phyloP scores from a whole-genome alignment of 2,888 invertebrate species.

The Aleiodes alternator region DNA sequence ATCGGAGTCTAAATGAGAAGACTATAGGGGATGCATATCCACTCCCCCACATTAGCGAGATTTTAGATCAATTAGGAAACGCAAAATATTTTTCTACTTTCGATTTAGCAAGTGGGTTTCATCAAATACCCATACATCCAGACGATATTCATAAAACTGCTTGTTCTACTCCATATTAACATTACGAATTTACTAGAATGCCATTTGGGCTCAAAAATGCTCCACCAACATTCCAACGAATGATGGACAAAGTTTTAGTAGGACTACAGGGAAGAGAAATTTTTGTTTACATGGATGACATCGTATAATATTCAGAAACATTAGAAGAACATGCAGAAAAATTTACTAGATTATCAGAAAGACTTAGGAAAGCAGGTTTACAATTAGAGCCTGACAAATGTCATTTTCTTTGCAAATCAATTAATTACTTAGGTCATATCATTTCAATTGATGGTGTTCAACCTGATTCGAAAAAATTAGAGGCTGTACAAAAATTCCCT shows the following conservation, averaged over 20 bases:
- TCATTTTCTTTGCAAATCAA: conserved; percentile 37
- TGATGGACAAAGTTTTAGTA: conserved; percentile 68
- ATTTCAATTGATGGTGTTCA: too few species aligned
- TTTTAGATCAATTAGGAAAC: conserved; percentile 45
- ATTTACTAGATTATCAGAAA: conserved; percentile 16
- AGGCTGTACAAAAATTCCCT: too few species aligned
- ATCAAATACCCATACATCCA: conserved; percentile 59
- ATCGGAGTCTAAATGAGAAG: conserved; percentile 46
- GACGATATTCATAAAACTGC: conserved; percentile 51
- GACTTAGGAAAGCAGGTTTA: conserved; percentile 18
- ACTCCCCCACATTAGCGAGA: conserved; percentile 47
- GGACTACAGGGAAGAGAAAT: conserved; percentile 36
- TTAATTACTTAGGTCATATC: too few species aligned
- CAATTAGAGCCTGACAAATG: conserved; percentile 16
- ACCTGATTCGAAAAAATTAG: too few species aligned
- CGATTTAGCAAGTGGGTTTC: conserved; percentile 56
- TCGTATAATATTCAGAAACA: conserved; percentile 8
- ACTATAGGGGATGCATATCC: conserved; percentile 46
- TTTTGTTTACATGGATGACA: conserved; percentile 8
- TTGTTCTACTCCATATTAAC: conserved; percentile 48
- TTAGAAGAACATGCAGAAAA: conserved; percentile 24
- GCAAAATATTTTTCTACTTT: conserved; percentile 48
- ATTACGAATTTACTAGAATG: conserved; percentile 57
- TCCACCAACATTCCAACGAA: conserved; percentile 64
- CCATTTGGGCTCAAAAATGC: conserved; percentile 57